These are phyloP conservation scores for Acrossocheilus fasciatus DNA, from an alignment of 2,797 vertebrate species.

Conservation along the genomic window DNA sequence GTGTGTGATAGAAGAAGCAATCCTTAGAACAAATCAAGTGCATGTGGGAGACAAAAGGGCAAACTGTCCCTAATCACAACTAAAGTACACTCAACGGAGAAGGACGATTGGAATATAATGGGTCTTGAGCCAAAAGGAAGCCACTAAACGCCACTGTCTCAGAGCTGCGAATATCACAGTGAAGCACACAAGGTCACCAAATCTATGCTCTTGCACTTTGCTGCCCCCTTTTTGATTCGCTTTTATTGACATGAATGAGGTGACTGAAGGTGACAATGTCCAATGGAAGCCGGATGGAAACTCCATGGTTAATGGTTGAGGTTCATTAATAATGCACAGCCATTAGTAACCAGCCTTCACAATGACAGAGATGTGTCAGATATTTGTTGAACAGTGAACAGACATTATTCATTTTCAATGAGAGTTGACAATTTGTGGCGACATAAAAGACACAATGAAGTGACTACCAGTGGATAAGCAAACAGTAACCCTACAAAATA, in stretches of 20 bases:
- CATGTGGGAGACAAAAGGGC: slow-evolving; percentile 47
- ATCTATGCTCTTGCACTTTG: slow-evolving; percentile 13
- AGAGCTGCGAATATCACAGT: slow-evolving; percentile 30
- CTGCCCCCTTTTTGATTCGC: slow-evolving; percentile 5
- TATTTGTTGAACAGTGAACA: not conserved
- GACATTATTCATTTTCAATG: not conserved
- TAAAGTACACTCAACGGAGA: slow-evolving; percentile 39
- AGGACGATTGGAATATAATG: slow-evolving; percentile 41
- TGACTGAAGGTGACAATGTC: slow-evolving; percentile 39
- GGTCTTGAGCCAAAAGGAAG: slow-evolving; percentile 44
- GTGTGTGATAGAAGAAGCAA: slow-evolving; percentile 25
- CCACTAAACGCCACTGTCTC: slow-evolving; percentile 43
- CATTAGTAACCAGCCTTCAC: slow-evolving; percentile 5
- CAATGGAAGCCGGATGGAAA: slow-evolving; percentile 38
- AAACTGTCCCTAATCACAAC: slow-evolving; percentile 57
- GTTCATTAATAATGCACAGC: slow-evolving; percentile 38
- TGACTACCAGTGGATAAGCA: not conserved
- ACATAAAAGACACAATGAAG: not conserved
- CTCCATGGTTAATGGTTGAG: slow-evolving; percentile 31
- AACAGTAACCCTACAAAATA: not conserved
- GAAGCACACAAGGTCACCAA: slow-evolving; percentile 16
- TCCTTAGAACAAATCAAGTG: slow-evolving; percentile 48
- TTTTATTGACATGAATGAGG: slow-evolving; percentile 48
- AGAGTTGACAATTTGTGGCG: not conserved
- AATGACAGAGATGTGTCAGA: not conserved